Evolutionary conservation across 2,113 vertebrate species (phyloP), one percentile per base, ranked within the genome.

Genomic region (Campylorhamphus procurvoides): DNA sequence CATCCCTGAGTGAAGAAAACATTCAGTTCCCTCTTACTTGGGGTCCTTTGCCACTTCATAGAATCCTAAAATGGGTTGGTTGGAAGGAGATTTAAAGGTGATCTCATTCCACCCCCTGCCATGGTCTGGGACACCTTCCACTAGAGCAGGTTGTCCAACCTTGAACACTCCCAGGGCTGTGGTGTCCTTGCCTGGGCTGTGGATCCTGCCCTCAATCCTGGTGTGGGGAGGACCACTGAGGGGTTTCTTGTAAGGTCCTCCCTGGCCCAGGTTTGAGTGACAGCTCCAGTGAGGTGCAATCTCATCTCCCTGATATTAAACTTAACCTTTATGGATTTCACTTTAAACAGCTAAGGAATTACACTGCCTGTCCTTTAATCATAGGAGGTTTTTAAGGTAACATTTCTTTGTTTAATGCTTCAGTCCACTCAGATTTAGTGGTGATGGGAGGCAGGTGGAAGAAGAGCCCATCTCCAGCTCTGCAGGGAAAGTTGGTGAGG

Each of bases 291-390:
- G 7, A 92, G 86, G 82, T 53, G 60, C 75, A 87, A 87, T 73
- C 49, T 87, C 71, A n/a, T 72, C 81, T 89, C 47, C 24, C 46
- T 87, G 95, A 69, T 89, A 76, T 92, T 84, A 89, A 96, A 89
- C 22, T 88, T 53, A 86, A 96, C 97, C 95, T 97, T 96, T 93
- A 2, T 46, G 62, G 63, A 14, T 27, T 59, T 55, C 44, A 39
- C 79, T 84, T 88, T 22, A 50, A 95, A 40, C 74, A 89, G 73
- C 86, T 44, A 11, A 22, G 87, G 84, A 73, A 93, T 92, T 68
- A 33, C 77, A 18, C 16, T 58, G 89, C 67, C 50, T 58, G 50
- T 42, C 71, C 83, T 94, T 94, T 84, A 44, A 84, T 73, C 77
- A 1, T 18, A 62, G 62, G 14, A 73, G 88, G 67, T 16, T 40